Evolutionary conservation across 2,113 vertebrate species (phyloP).

Genomic region (Rostratula benghalensis): DNA sequence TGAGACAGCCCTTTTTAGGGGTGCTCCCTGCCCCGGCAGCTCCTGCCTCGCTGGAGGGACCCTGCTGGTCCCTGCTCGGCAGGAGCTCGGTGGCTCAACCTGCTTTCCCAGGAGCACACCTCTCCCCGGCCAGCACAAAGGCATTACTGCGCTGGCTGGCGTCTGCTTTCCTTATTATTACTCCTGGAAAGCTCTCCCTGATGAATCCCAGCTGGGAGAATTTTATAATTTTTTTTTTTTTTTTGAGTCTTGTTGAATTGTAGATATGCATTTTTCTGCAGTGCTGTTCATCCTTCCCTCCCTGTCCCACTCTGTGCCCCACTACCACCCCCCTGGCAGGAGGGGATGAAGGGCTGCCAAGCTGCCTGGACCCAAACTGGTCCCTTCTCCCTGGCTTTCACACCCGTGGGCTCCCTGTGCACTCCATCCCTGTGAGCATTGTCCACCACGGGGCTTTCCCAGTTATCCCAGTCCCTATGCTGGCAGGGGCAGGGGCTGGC

Average conservation of each 20-base stretch:
- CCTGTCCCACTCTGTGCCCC: not conserved
- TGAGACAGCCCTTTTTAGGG: not conserved
- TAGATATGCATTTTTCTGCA: not conserved
- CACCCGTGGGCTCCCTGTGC: not conserved
- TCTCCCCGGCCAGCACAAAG: not conserved
- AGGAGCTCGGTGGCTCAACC: not conserved
- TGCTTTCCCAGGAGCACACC: not conserved
- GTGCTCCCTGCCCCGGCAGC: not conserved
- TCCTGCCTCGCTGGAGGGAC: not conserved
- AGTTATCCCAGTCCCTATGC: not conserved
- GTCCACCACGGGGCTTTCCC: not conserved
- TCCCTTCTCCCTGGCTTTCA: not conserved
- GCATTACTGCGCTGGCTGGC: not conserved
- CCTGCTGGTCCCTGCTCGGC: not conserved
- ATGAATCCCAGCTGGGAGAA: constrained; percentile 48
- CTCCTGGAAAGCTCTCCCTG: constrained; percentile 6
- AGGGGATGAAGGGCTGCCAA: not conserved
- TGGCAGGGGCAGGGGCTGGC: not conserved
- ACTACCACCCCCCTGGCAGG: not conserved
- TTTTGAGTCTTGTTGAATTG: not conserved
- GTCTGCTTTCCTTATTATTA: not conserved
- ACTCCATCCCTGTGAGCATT: not conserved
- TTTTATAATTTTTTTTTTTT: not conserved
- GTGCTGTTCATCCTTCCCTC: not conserved
- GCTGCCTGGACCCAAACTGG: not conserved